Percentiles rank a stretch among this genome's conserved stretches.
Evolutionary conservation across 2,797 vertebrate genomes (phyloP).

Genomic region (Phataginus tetradactyla): DNA sequence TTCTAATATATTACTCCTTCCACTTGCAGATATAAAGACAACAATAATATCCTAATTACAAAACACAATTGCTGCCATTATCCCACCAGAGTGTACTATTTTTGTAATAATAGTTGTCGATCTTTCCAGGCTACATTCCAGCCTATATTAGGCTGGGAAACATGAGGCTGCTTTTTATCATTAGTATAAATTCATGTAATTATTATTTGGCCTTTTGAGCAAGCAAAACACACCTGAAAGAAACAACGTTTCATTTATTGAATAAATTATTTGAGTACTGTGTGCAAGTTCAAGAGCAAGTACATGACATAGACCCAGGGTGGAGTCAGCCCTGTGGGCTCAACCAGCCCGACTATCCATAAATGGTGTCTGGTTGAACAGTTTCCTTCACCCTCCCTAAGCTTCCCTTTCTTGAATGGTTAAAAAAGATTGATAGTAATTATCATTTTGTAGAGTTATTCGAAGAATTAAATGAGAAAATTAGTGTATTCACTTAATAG

Average conservation of each 20-base stretch:
- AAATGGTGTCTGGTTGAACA: not conserved
- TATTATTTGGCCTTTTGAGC: conserved; percentile 9
- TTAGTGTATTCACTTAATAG: not conserved
- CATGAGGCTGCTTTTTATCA: not conserved
- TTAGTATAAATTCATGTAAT: not conserved
- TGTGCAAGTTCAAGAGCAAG: not conserved
- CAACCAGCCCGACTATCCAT: not conserved
- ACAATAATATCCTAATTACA: not conserved
- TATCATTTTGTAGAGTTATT: not conserved
- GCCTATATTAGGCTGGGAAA: not conserved
- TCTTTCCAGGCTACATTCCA: not conserved
- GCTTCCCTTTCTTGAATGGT: not conserved
- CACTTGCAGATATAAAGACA: not conserved
- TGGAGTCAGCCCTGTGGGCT: too few relatives aligned
- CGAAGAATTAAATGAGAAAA: not conserved
- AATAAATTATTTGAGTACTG: not conserved
- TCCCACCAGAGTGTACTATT: not conserved
- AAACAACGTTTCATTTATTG: not conserved
- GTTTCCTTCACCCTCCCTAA: not conserved
- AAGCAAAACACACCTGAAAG: not conserved
- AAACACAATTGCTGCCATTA: not conserved
- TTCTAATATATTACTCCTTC: not conserved
- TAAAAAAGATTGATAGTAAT: not conserved
- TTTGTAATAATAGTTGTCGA: not conserved
- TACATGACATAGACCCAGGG: not conserved